These are phyloP conservation scores for Mythimna albipuncta DNA, from an alignment of 2,888 invertebrate species.

Conservation along the genomic window DNA sequence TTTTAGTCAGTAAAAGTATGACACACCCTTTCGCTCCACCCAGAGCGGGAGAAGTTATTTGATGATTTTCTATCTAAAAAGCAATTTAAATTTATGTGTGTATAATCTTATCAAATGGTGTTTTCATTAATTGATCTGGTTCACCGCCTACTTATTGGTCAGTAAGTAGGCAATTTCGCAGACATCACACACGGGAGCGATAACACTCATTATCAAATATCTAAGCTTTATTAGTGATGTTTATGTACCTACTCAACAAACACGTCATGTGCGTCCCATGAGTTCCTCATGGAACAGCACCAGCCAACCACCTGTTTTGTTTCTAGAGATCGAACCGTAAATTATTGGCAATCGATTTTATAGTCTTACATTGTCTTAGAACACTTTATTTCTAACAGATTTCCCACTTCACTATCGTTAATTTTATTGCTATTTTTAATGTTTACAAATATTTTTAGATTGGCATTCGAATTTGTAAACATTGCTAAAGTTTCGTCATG, in stretches of 20 bases:
- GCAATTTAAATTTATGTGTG: no score
- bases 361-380: conserved; percentile 64
- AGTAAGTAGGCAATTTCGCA: neutral
- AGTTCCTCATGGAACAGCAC: conserved; percentile 42
- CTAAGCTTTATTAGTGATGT: conserved; percentile 31
- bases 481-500: neutral
- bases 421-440: conserved; percentile 35
- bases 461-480: conserved; percentile 18
- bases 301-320: conserved; percentile 54
- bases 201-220: conserved; percentile 39
- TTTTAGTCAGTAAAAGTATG: no score
- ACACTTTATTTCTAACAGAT: conserved; percentile 55
- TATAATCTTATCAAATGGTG: neutral
- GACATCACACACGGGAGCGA: conserved; percentile 17
- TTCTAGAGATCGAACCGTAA: conserved; percentile 60
- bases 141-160: neutral
- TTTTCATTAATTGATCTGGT: conserved; percentile 12
- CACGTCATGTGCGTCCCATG: conserved; percentile 17
- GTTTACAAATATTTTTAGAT: conserved; percentile 40
- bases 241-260: conserved; percentile 16
- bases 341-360: conserved; percentile 72
- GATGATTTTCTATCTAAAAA: no score
- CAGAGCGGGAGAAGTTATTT: no score
- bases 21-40: no score
- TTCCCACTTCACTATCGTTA: conserved; percentile 54